Conservation (phyloP, 2,113 vertebrate genomes). For the Rhynchopsitta pachyrhyncha region DNA sequence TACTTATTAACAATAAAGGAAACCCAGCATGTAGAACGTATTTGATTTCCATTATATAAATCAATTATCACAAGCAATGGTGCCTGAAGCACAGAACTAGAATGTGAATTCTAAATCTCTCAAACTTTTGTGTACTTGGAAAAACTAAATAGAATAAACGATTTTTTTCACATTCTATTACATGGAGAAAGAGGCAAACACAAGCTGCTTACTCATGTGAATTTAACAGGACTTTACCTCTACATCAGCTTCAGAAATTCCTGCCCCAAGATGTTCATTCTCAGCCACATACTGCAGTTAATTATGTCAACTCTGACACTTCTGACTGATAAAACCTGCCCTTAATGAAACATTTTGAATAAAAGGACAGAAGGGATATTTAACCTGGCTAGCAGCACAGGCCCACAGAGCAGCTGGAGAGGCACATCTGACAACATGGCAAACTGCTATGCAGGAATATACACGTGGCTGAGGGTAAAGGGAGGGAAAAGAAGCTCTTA, state of each 20-base stretch:
- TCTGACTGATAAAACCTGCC: not conserved
- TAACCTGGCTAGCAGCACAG: not conserved
- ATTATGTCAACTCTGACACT: not conserved
- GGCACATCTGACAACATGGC: fast-evolving
- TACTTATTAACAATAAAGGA: not conserved
- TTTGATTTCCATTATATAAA: not conserved
- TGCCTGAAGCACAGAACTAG: not conserved
- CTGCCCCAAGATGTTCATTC: not conserved
- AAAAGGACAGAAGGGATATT: not conserved
- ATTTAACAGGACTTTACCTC: not conserved
- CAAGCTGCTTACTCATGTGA: not conserved
- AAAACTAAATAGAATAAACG: not conserved
- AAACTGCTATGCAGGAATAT: fast-evolving
- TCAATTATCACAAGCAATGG: not conserved
- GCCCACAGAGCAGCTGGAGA: not conserved
- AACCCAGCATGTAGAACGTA: not conserved
- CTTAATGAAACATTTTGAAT: not conserved
- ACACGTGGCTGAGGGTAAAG: not conserved
- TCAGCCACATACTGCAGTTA: not conserved
- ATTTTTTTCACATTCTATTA: not conserved
- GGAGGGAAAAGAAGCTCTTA: not conserved
- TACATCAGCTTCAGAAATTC: not conserved
- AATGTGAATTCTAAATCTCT: not conserved
- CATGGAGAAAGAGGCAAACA: not conserved
- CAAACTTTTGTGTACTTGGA: not conserved